Evolutionary conservation across 1,140 invertebrate species (phyloP).

Genomic region (Chymomyza costata): DNA sequence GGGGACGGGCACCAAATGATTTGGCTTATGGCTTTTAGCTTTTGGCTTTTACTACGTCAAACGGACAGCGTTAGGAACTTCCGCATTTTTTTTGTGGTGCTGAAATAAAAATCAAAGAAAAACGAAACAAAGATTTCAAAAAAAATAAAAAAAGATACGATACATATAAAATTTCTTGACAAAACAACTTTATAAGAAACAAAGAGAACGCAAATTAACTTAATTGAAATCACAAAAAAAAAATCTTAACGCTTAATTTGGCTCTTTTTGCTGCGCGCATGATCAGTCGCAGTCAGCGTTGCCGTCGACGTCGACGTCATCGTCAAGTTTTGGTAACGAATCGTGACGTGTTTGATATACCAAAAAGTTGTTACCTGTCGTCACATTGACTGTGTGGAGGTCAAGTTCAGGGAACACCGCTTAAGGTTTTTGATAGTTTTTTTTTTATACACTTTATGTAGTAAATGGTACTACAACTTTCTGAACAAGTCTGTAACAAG

Average conservation of each 20-base stretch:
- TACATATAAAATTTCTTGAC: slow-evolving; percentile 9
- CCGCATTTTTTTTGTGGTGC: neutral
- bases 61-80: no score
- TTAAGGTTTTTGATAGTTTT: slow-evolving; percentile 2
- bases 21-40: no score
- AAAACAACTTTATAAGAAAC: neutral
- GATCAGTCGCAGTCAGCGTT: slow-evolving; percentile 5
- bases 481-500: no score
- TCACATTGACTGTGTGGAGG: slow-evolving; percentile 31
- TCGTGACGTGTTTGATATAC: slow-evolving; percentile 37
- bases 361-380: slow-evolving; percentile 3
- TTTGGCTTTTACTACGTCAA: no score
- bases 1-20: neutral
- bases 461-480: no score
- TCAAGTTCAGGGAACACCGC: slow-evolving; percentile 65
- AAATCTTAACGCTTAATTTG: slow-evolving; percentile 36
- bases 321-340: slow-evolving; percentile 16
- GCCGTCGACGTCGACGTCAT: slow-evolving; percentile 2
- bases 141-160: neutral
- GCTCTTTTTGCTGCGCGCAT: slow-evolving; percentile 19
- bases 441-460: no score
- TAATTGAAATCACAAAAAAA: slow-evolving; percentile 20
- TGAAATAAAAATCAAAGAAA: neutral
- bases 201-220: slow-evolving; percentile 8
- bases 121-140: neutral